These are phyloP conservation scores for Trichopria drosophilae DNA, from an alignment of 2,888 invertebrate genomes.

Conservation along the genomic window DNA sequence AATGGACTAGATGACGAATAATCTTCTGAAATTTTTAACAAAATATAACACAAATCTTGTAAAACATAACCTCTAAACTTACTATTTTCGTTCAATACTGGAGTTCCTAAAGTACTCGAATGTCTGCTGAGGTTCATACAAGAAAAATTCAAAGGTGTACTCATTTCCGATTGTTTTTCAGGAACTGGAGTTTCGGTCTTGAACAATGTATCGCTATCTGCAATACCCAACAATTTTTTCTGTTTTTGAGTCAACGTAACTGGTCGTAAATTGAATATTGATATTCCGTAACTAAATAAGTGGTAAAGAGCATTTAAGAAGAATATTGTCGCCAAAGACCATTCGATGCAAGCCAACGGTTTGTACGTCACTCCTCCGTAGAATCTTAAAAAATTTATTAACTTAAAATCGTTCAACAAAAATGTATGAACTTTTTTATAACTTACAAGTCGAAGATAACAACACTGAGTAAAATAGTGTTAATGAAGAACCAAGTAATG, in stretches of 20 bases:
- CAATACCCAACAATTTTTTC: constrained; percentile 61
- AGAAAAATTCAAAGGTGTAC: constrained; percentile 44
- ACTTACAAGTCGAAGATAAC: constrained; percentile 68
- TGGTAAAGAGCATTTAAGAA: constrained; percentile 62
- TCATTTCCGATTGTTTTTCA: constrained; percentile 38
- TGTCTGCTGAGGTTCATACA: constrained; percentile 49
- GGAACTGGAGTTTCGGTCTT: constrained; percentile 37
- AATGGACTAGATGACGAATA: constrained; percentile 45
- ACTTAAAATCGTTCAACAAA: not conserved
- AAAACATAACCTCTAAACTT: constrained; percentile 16
- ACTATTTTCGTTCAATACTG: constrained; percentile 49
- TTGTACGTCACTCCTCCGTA: constrained; percentile 49
- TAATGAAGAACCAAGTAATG: constrained; percentile 65
- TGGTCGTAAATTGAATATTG: constrained; percentile 56
- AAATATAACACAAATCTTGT: constrained; percentile 1
- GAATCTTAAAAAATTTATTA: constrained; percentile 36
- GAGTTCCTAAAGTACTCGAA: constrained; percentile 42
- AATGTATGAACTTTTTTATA: not conserved
- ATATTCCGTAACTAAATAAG: constrained; percentile 59
- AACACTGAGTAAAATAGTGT: constrained; percentile 61
- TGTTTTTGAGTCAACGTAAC: constrained; percentile 61
- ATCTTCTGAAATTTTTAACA: constrained; percentile 39
- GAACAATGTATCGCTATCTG: constrained; percentile 55
- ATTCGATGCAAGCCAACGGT: constrained; percentile 51
- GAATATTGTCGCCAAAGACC: constrained; percentile 56